Percentiles rank a stretch among this genome's conserved stretches.
Conservation (phyloP, 2,113 vertebrate species). For the Nicator chloris region DNA sequence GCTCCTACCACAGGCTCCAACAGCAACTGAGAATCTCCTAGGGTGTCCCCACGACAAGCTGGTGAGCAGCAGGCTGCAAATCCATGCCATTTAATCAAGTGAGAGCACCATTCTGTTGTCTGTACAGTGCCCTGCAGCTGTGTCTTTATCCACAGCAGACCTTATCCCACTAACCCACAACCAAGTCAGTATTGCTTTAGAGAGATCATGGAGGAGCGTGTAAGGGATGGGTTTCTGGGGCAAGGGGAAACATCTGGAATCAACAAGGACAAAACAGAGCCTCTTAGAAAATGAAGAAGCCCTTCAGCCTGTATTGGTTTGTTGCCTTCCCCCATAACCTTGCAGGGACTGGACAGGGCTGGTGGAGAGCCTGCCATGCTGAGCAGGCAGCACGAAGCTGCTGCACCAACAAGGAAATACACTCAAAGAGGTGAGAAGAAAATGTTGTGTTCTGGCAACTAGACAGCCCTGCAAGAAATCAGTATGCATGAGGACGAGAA, state of each 20-base stretch:
- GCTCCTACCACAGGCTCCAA: background rate
- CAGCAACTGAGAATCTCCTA: background rate
- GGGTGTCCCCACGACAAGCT: background rate
- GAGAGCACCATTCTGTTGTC: background rate
- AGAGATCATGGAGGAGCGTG: accelerated
- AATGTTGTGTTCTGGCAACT: background rate
- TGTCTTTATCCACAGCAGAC: background rate
- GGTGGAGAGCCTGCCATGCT: background rate
- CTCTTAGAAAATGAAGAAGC: background rate
- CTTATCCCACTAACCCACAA: background rate
- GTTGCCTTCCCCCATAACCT: background rate
- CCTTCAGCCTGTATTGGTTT: background rate
- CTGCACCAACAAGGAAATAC: background rate
- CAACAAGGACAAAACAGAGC: background rate
- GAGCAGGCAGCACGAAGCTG: background rate
- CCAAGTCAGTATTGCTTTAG: background rate
- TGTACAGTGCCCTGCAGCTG: background rate
- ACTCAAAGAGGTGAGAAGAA: background rate
- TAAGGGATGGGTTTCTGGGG: accelerated
- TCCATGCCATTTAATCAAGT: background rate
- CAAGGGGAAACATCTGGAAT: background rate
- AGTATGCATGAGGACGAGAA: background rate
- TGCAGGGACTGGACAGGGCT: background rate
- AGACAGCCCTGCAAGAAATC: background rate
- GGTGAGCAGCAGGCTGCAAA: background rate